Base-by-base conservation (phyloP, 2,888 invertebrate species). In the Aspidapion aeneum region DNA sequence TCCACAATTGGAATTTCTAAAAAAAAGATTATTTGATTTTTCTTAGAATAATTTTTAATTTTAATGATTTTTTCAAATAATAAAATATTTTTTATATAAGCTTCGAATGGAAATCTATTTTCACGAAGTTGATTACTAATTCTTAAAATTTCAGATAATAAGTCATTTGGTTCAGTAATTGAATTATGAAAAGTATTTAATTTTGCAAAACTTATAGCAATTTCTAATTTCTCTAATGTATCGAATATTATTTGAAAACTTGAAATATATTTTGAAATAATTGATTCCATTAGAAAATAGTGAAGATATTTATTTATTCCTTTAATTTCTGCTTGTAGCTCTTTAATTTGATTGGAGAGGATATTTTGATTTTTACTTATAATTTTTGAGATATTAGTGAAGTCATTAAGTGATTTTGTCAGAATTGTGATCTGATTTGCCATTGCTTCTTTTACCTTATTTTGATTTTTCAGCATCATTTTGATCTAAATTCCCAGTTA, bases 171-270 rank as follows among this genome's bases (percentile, higher is more conserved):
- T 21, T 66, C 62, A 56, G 55, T 56, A 19, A 66, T 65, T 20
- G 64, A 57, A 62, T 64, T 66, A 52, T 65, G 62, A n/a, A n/a
- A n/a, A 55, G 60, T 63, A 58, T 67, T 67, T 61, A 63, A 50
- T 65, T 67, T 63, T 50, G 65, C 54, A 63, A 67, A 66, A 35
- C 60, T 60, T 50, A 62, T 63, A 21, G 63, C 63, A 54, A 58
- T 51, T 67, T 66, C 67, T 22, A 62, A 51, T 57, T 63, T 67
- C 48, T 67, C 63, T 58, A 63, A 61, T 3, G 57, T 51, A 58
- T 66, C 61, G 50, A 60, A 65, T 18, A 66, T 66, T 57, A 57
- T 63, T 63, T 66, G 58, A 52, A 56, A 66, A 17, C 1, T 54
- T 18, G 48, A 61, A n/a, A 21, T 49, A 16, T 21, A 21, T 57